These are phyloP conservation scores for Oryzias curvinotus DNA, from an alignment of 2,113 vertebrate species.

Conservation along the genomic window DNA sequence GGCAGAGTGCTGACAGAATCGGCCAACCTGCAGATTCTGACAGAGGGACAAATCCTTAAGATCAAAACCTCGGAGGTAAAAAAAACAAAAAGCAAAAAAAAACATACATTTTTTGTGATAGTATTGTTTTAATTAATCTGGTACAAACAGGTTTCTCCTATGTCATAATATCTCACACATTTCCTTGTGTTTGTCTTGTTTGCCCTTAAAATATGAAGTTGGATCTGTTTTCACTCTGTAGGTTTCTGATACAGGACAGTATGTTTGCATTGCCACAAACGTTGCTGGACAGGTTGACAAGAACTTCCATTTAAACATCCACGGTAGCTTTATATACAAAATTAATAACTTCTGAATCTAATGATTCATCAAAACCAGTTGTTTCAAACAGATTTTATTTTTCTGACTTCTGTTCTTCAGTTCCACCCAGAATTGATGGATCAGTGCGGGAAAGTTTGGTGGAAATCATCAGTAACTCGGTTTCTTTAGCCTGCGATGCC, in stretches of 20 bases:
- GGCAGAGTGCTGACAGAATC: slow-evolving; percentile 78
- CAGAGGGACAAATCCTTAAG: slow-evolving; percentile 81
- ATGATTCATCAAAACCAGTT: background rate
- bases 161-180: background rate
- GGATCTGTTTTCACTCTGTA: slow-evolving; percentile 63
- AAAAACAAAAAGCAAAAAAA: background rate
- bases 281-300: slow-evolving; percentile 93
- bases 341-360: background rate
- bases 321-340: slow-evolving; percentile 77
- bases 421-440: slow-evolving; percentile 90
- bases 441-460: slow-evolving; percentile 76
- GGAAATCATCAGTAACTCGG: slow-evolving; percentile 86
- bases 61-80: slow-evolving; percentile 86
- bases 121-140: no score
- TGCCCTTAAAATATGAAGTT: background rate
- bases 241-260: slow-evolving; percentile 95
- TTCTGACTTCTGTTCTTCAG: slow-evolving; percentile 56
- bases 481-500: slow-evolving; percentile 89
- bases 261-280: slow-evolving; percentile 93
- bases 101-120: background rate
- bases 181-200: background rate
- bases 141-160: background rate
- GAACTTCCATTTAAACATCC: slow-evolving; percentile 93
- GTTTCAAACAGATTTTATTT: no score
- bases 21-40: slow-evolving; percentile 71